Conservation (phyloP, 2,797 vertebrate species). For the Acanthurus leucopareius region DNA sequence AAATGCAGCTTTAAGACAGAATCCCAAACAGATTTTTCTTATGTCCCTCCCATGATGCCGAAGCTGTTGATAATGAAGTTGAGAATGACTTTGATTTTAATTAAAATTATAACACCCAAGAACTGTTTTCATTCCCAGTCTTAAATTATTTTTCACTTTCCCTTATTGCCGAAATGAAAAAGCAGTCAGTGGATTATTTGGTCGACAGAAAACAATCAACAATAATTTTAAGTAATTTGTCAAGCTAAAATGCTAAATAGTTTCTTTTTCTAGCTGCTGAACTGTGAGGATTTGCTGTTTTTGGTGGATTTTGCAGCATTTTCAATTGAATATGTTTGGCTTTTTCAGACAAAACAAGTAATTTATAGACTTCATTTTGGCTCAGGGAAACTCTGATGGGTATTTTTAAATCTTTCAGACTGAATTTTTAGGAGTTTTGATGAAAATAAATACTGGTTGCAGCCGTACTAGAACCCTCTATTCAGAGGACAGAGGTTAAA, state of each 20-base stretch:
- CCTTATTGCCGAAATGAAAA: neutral
- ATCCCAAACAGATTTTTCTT: conserved; percentile 39
- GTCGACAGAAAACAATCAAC: neutral
- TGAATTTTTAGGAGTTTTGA: neutral
- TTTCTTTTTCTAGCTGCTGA: neutral
- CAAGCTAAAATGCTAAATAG: neutral
- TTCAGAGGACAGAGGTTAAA: conserved; percentile 20
- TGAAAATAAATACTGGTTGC: neutral
- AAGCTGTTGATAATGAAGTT: conserved; percentile 4
- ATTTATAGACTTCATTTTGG: neutral
- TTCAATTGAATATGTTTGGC: neutral
- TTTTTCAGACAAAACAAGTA: neutral
- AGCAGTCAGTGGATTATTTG: neutral
- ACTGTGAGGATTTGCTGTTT: neutral
- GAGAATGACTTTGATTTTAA: conserved; percentile 27
- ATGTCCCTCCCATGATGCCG: conserved; percentile 19
- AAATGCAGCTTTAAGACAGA: conserved; percentile 46
- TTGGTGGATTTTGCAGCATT: neutral
- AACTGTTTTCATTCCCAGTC: conserved; percentile 11
- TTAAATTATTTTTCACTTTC: neutral
- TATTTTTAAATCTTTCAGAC: neutral
- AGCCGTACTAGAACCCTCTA: neutral
- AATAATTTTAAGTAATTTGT: neutral
- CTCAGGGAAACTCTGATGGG: neutral
- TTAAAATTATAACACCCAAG: neutral